These are phyloP conservation scores for Sterna hirundo DNA, from an alignment of 2,113 vertebrate species.

Conservation along the genomic window DNA sequence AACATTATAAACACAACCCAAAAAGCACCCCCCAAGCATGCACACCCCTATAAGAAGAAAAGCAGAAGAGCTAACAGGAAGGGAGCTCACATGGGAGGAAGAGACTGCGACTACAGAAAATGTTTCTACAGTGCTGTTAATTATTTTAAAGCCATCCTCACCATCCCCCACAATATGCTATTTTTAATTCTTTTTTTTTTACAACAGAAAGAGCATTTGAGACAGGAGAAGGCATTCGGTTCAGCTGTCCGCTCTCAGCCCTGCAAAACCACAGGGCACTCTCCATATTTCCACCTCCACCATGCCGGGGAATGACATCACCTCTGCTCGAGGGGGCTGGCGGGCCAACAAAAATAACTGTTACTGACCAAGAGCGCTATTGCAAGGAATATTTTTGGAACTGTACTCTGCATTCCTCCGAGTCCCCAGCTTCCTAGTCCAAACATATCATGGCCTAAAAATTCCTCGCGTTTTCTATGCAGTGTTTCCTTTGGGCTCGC, in stretches of 20 bases:
- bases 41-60: neutral
- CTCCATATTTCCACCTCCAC: constrained; percentile 67
- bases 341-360: constrained; percentile 77
- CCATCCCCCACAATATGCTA: neutral
- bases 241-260: constrained; percentile 42
- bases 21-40: neutral
- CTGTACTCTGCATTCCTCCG: constrained; percentile 60
- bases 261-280: constrained; percentile 63
- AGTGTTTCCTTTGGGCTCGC: constrained; percentile 62
- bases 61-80: neutral
- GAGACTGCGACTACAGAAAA: neutral
- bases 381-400: constrained; percentile 77
- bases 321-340: constrained; percentile 49
- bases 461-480: constrained; percentile 73
- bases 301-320: constrained; percentile 71
- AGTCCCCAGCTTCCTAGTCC: constrained; percentile 74
- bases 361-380: constrained; percentile 67
- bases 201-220: constrained; percentile 33
- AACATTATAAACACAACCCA: neutral
- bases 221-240: constrained; percentile 26
- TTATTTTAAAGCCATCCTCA: neutral
- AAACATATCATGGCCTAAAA: constrained; percentile 75
- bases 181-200: neutral
- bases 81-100: neutral
- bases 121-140: neutral